Percentiles rank a stretch among this genome's conserved stretches.
phyloP scores from a whole-genome alignment of 2,888 invertebrate species.

The Stenotaenia linearis region DNA sequence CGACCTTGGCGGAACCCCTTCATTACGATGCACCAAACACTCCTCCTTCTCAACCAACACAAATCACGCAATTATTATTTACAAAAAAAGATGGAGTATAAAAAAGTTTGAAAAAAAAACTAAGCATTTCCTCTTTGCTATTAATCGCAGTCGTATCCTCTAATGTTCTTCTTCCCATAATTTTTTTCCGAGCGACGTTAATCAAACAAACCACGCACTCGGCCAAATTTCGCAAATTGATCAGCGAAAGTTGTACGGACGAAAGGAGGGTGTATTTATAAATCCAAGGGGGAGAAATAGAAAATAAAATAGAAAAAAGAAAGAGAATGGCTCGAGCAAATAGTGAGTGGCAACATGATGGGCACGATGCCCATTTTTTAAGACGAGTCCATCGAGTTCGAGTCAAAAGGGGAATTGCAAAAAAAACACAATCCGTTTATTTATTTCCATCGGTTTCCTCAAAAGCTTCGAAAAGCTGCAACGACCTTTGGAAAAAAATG shows the following conservation, averaged over 20 bases:
- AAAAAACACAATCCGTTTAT: neutral
- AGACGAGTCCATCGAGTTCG: neutral
- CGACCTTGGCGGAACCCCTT: constrained; percentile 13
- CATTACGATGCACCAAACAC: constrained; percentile 18
- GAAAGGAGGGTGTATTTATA: neutral
- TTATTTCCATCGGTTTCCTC: neutral
- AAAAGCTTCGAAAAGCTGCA: no score
- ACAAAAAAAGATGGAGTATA: neutral
- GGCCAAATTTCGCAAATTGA: neutral
- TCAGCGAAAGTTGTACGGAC: neutral
- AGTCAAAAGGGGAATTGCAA: neutral
- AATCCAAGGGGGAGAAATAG: neutral
- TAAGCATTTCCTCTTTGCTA: constrained; percentile 8
- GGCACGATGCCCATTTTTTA: constrained; percentile 10
- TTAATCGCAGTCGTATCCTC: constrained; percentile 2
- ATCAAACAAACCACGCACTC: neutral
- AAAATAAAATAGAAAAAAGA: neutral
- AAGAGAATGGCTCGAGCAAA: constrained; percentile 14
- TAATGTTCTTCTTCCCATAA: constrained; percentile 6
- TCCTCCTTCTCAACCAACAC: constrained; percentile 15
- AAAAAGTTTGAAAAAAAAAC: neutral
- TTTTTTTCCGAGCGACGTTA: neutral
- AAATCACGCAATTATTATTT: constrained; percentile 20
- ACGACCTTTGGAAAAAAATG: no score
- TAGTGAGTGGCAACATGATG: constrained; percentile 21